A percentile compares a stretch with the other conserved stretches of the same genome.
Conservation (phyloP, 2,113 vertebrate genomes). For the Willisornis vidua region DNA sequence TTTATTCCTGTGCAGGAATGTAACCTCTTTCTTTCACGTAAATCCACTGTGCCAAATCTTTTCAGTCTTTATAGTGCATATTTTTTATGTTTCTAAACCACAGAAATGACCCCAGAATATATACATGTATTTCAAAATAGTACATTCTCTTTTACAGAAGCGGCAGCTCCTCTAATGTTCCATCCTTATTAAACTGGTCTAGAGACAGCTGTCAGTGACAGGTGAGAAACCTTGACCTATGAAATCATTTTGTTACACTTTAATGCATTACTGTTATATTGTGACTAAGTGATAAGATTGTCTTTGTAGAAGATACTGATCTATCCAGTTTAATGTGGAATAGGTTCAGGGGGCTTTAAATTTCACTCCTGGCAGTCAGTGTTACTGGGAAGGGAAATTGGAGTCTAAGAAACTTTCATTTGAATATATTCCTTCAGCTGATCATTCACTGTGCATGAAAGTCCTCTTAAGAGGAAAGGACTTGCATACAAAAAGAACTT, state of each 20-base stretch:
- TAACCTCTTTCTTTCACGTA: background rate
- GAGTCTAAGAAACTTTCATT: background rate
- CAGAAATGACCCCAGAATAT: background rate
- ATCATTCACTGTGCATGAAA: background rate
- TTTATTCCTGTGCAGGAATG: constrained; percentile 2
- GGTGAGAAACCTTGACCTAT: constrained; percentile 31
- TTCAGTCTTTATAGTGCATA: background rate
- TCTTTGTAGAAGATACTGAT: background rate
- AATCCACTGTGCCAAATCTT: background rate
- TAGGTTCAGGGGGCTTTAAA: background rate
- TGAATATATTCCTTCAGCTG: background rate
- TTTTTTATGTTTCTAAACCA: background rate
- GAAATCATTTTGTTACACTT: constrained; percentile 36
- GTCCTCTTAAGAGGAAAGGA: background rate
- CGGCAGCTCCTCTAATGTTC: background rate
- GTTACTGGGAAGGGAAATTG: background rate
- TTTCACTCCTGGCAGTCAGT: background rate
- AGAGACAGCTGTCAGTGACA: background rate
- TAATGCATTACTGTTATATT: background rate
- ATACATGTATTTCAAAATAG: background rate
- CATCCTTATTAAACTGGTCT: background rate
- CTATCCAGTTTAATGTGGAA: background rate
- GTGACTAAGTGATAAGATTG: background rate
- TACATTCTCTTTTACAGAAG: background rate
- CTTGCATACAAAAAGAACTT: background rate